Conservation (phyloP, 2,113 vertebrate species). For the Pterocles burchelli region DNA sequence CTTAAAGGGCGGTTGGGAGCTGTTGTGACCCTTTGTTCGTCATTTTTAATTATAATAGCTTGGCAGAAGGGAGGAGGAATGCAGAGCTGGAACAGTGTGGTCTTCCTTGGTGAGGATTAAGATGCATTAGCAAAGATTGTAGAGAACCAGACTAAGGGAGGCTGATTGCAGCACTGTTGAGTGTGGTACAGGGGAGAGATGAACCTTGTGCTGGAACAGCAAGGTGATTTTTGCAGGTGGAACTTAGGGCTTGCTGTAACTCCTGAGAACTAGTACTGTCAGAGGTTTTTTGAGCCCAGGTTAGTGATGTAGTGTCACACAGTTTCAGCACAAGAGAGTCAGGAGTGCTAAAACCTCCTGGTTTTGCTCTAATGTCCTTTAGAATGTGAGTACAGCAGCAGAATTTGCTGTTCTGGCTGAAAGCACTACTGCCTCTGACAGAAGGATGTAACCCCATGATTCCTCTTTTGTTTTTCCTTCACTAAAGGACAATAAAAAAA, state of each 20-base stretch:
- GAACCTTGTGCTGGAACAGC: background rate
- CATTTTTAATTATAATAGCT: slow-evolving; percentile 28
- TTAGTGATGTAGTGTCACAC: background rate
- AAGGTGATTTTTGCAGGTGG: background rate
- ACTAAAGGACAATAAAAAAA: background rate
- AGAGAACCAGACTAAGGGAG: background rate
- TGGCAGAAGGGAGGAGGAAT: slow-evolving; percentile 29
- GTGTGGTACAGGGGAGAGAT: background rate
- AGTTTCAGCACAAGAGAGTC: background rate
- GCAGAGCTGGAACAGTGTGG: background rate
- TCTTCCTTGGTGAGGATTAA: background rate
- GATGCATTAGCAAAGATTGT: background rate
- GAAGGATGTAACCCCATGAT: background rate
- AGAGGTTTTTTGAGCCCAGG: background rate
- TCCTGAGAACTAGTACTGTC: background rate
- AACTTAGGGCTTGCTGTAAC: background rate
- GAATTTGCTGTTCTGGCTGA: background rate
- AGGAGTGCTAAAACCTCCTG: background rate
- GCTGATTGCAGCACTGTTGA: background rate
- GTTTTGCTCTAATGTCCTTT: background rate
- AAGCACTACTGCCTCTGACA: background rate
- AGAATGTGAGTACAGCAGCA: background rate
- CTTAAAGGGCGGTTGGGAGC: slow-evolving; percentile 40
- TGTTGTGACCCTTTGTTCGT: slow-evolving; percentile 45
- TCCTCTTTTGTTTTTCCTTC: background rate